Evolutionary conservation across 2,797 vertebrate species (phyloP).

Genomic region (Takifugu ocellatus): DNA sequence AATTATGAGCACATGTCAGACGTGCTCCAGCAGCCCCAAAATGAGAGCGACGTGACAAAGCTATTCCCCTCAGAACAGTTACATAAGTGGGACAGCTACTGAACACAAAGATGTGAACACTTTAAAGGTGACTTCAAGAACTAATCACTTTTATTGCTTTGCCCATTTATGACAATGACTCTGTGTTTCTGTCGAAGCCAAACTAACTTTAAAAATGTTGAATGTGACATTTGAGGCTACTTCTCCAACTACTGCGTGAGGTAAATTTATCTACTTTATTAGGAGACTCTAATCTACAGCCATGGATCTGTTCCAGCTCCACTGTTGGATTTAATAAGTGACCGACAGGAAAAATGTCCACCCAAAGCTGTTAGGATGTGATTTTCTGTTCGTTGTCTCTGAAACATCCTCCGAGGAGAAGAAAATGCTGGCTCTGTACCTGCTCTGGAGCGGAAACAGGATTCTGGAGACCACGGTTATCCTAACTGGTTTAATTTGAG

Average conservation of each 20-base stretch:
- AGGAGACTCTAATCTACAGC: slow-evolving; percentile 2
- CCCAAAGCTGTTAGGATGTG: slow-evolving; percentile 69
- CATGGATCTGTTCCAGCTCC: slow-evolving; percentile 9
- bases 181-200: slow-evolving; percentile 13
- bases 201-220: neutral
- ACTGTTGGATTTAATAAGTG: slow-evolving; percentile 10
- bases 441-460: neutral
- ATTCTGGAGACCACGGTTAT: slow-evolving; percentile 9
- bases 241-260: slow-evolving; percentile 14
- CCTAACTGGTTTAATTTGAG: slow-evolving; percentile 45
- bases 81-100: slow-evolving; percentile 39
- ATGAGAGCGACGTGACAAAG: slow-evolving; percentile 51
- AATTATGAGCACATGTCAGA: slow-evolving; percentile 51
- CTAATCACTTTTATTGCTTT: slow-evolving; percentile 30
- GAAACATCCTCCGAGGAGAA: slow-evolving; percentile 56
- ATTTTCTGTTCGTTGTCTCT: slow-evolving; percentile 2
- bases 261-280: slow-evolving; percentile 24
- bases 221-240: slow-evolving; percentile 22
- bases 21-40: slow-evolving; percentile 57
- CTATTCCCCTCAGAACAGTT: slow-evolving; percentile 41
- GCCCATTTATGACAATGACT: slow-evolving; percentile 22
- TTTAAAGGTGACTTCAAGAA: slow-evolving; percentile 45
- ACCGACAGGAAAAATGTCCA: slow-evolving; percentile 5
- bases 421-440: slow-evolving; percentile 14
- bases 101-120: slow-evolving; percentile 34